Evolutionary conservation across 2,113 vertebrate genomes (phyloP), one percentile per base, ranked within the genome.

Genomic region (Chauna torquata): DNA sequence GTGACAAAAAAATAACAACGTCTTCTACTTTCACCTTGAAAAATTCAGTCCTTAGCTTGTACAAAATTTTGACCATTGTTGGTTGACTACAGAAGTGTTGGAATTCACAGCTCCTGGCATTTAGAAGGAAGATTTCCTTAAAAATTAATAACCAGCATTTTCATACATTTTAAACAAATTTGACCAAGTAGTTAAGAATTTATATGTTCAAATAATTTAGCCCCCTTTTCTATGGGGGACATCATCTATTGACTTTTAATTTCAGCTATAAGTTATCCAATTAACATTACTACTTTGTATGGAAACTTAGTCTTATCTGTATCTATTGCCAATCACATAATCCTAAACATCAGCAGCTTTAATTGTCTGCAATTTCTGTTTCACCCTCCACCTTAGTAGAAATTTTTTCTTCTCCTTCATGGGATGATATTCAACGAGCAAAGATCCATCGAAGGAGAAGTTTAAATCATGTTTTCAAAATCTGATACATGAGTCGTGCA

Each of bases 361-460:
- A 58, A 13, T 19, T 49, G 23, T 54, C 68, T 52, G 36, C 22
- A 58, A 36, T 69, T 45, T 66, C 47, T 64, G 5, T 36, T 49
- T 9, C 50, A 68, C 34, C 20, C 11, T 34, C 64, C 27, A 69
- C 16, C 22, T 0, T 0, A 82, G 20, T 0, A 71, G 59, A 83
- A 66, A 2, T n/a, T 7, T 59, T 42, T 49, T 45, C 19, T 72
- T 42, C 32, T 58, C 40, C 42, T 62, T 74, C 23, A 28, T 11
- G 20, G 28, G 68, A 75, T 19, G n/a, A 50, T 24, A 88, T 7
- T 30, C 38, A 76, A 25, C 3, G 1, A 86, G n/a, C 4, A 55
- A 81, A 38, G 13, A 54, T 18, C 30, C 52, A 30, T 36, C 38
- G 55, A 55, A 81, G 40, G 6, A 69, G 32, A 44, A 32, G 36